phyloP scores from a whole-genome alignment of 1,140 invertebrate genomes.

The Andricus grossulariae region DNA sequence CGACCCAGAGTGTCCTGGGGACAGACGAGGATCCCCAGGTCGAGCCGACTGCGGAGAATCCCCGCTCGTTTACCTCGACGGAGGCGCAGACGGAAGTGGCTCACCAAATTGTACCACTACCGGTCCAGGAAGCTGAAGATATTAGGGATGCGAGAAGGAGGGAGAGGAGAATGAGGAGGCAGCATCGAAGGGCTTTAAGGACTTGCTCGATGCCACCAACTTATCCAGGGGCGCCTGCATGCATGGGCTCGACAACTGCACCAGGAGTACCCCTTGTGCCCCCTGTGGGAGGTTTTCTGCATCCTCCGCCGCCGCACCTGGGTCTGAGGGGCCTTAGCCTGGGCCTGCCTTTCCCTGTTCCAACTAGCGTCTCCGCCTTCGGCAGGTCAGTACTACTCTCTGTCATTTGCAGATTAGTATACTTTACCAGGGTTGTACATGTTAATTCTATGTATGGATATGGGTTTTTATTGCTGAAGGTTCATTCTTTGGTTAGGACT shows the following conservation, averaged over 20 bases:
- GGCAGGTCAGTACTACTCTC: conserved; percentile 64
- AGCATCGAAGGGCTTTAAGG: conserved; percentile 64
- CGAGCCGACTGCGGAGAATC: conserved; percentile 23
- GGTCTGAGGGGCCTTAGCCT: conserved; percentile 72
- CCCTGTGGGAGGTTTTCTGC: conserved; percentile 66
- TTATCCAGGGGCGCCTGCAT: conserved; percentile 58
- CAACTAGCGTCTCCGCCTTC: conserved; percentile 72
- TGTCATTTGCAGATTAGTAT: conserved; percentile 1
- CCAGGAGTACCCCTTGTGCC: conserved; percentile 63
- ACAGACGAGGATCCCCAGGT: conserved; percentile 26
- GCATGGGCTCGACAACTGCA: conserved; percentile 39
- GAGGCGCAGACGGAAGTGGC: conserved; percentile 71
- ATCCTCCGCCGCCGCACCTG: conserved; percentile 71
- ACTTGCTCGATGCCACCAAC: conserved; percentile 68
- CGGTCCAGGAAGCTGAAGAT: conserved; percentile 54
- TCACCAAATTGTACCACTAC: conserved; percentile 39
- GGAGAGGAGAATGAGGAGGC: conserved; percentile 66
- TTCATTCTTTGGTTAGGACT: too few species aligned
- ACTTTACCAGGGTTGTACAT: neutral
- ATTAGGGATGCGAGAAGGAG: conserved; percentile 64
- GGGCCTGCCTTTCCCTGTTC: conserved; percentile 73
- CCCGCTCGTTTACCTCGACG: conserved; percentile 67
- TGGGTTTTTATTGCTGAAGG: neutral
- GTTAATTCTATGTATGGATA: neutral
- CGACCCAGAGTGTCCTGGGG: conserved; percentile 4